Base-by-base conservation (phyloP, 2,113 vertebrate genomes). In the Notothenia rossii region DNA sequence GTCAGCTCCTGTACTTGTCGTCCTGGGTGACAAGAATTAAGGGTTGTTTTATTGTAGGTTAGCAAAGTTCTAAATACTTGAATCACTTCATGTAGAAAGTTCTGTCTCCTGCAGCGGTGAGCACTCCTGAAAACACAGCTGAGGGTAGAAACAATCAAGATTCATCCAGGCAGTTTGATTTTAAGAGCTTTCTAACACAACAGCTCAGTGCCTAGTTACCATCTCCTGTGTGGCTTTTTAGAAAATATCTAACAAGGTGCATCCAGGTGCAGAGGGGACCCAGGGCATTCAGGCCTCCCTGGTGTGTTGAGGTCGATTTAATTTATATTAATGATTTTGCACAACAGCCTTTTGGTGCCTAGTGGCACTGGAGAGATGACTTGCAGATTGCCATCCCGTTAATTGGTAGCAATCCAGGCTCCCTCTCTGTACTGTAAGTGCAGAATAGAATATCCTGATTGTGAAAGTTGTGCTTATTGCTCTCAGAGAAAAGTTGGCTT, bases 261-360 rank as follows among this genome's bases (percentile, higher is more conserved):
- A 71, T 74, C 68, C 72, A 75, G 76, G 72, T 84, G 72, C 71
- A 61, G 9, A 80, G 65, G 36, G 54, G 50, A 70, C 60, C 49
- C 36, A 33, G 61, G 54, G 77, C 33, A 65, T 55, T 76, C 45
- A 58, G 67, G 13, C 49, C 66, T 83, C 80, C 77, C 79, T 43
- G 12, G 8, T 55, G 81, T 79, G 62, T 66, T 67, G 55, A 77
- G 29, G 51, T 50, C 77, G 62, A 74, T 81, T 81, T 25, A 54
- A 72, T 84, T 77, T 86, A 67, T 85, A 79, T 80, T 81, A 84
- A 76, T 63, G 53, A 65, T 86, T 69, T 78, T 43, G 66, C 79
- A 65, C 65, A 77, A 58, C 36, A 85, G 36, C 67, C 50, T 55
- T 59, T 48, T 83, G 77, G 64, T 84, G 48, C 65, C 60, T 82